phyloP scores from a whole-genome alignment of 2,888 invertebrate genomes.

The Muschampia plurimacula region DNA sequence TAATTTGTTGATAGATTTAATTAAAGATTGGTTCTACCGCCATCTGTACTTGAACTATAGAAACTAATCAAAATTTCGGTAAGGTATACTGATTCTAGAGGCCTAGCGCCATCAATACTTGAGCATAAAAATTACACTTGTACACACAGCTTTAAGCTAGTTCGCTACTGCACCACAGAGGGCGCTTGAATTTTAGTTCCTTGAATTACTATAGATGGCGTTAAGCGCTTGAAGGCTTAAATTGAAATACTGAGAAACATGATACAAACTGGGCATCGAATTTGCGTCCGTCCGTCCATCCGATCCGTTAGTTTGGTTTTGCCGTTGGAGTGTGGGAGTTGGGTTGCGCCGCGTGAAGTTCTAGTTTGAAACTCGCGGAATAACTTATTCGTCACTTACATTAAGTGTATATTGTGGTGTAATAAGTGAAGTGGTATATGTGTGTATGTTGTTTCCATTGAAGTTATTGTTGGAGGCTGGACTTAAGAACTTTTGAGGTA shows the following conservation, averaged over 20 bases:
- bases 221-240: conserved; percentile 19
- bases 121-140: not conserved
- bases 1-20: no score
- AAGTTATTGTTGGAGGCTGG: conserved; percentile 50
- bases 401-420: conserved; percentile 53
- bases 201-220: conserved; percentile 38
- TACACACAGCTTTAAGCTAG: not conserved
- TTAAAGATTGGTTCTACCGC: no score
- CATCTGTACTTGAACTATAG: no score
- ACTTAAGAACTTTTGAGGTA: conserved; percentile 63
- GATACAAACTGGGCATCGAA: conserved; percentile 22
- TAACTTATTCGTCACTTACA: conserved; percentile 68
- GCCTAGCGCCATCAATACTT: not conserved
- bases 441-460: conserved; percentile 52
- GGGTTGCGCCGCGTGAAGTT: conserved; percentile 54
- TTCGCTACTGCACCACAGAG: not conserved
- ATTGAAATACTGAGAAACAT: not conserved
- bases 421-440: conserved; percentile 58
- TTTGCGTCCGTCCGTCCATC: conserved; percentile 39
- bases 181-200: conserved; percentile 7
- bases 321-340: conserved; percentile 56
- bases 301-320: conserved; percentile 66
- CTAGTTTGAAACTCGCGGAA: conserved; percentile 67
- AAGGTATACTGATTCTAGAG: no score
- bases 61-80: no score